Conservation (phyloP, 2,113 vertebrate species). For the Sinocyclocheilus grahami region DNA sequence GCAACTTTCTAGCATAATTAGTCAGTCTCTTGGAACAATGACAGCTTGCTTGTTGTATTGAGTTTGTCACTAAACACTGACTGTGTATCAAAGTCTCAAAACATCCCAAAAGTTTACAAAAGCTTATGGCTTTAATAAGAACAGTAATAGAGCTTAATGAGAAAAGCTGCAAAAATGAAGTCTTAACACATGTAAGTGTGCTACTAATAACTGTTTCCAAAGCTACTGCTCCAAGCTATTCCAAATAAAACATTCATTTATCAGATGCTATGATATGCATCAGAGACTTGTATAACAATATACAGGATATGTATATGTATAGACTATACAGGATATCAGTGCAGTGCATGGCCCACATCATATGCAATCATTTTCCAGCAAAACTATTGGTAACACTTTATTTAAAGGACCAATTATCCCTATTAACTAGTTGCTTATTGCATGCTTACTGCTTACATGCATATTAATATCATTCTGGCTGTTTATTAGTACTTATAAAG, state of each 20-base stretch:
- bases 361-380: background rate
- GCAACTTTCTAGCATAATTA: slow-evolving; percentile 41
- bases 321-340: background rate
- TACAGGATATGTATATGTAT: background rate
- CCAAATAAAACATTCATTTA: background rate
- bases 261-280: background rate
- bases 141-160: background rate
- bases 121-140: background rate
- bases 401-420: too few relatives aligned
- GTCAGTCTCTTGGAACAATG: slow-evolving; percentile 41
- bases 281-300: background rate
- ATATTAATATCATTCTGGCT: background rate
- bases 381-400: background rate
- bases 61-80: slow-evolving; percentile 24
- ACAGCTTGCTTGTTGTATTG: slow-evolving; percentile 40
- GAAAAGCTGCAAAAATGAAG: background rate
- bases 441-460: too few relatives aligned
- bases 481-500: background rate
- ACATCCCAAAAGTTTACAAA: slow-evolving; percentile 31
- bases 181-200: background rate
- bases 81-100: slow-evolving; percentile 22
- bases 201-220: background rate
- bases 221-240: background rate
- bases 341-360: background rate
- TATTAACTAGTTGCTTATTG: too few relatives aligned